phyloP scores from a whole-genome alignment of 2,113 vertebrate genomes.

The Crotalus horridus region DNA sequence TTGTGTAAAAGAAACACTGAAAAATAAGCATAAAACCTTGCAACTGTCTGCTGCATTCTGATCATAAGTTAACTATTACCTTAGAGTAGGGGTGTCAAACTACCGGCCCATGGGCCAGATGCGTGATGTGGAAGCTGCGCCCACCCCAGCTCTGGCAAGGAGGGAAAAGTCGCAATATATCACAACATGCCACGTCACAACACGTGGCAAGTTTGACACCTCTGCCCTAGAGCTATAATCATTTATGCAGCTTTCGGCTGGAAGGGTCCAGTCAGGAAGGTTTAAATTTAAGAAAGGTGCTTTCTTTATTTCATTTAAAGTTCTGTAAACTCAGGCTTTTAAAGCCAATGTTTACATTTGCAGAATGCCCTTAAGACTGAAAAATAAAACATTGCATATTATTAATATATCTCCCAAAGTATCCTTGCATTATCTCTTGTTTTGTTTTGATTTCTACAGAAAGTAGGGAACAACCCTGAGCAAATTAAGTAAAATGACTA shows the following conservation, averaged over 20 bases:
- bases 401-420: not conserved
- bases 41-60: not conserved
- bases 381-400: constrained; percentile 8
- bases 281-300: not conserved
- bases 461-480: constrained; percentile 12
- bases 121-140: no score
- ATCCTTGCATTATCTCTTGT: not conserved
- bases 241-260: not conserved
- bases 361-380: not conserved
- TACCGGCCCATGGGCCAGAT: no score
- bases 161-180: no score
- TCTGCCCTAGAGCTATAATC: not conserved
- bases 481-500: constrained; percentile 20
- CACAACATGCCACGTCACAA: no score
- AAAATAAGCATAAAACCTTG: constrained; percentile 20
- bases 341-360: constrained; percentile 3
- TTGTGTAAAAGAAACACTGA: not conserved
- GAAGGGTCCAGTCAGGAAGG: not conserved
- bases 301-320: constrained; percentile 1
- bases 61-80: not conserved
- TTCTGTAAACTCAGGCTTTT: constrained; percentile 1
- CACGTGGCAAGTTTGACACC: no score
- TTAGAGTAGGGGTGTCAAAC: no score
- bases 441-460: constrained; percentile 10
- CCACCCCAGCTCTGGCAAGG: not conserved